Evolutionary conservation across 1,140 invertebrate genomes (phyloP), one percentile per base, ranked within the genome.

Genomic region (Drosophila biarmipes): DNA sequence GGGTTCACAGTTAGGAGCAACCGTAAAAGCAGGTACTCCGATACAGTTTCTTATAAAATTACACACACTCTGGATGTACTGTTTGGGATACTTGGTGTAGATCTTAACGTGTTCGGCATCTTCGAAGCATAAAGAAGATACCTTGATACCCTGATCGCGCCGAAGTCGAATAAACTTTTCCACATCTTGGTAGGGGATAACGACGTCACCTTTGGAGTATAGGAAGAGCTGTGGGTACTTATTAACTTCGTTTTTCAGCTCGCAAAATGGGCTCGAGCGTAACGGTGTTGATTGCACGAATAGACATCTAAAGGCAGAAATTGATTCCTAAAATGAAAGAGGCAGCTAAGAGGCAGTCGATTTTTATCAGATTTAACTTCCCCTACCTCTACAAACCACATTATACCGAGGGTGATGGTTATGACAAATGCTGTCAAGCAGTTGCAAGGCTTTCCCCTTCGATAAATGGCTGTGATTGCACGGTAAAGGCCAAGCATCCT

Each of bases 41-140:
- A 95, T 78, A 74, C 94, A 95, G 73, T 93, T 93, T 51, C 94
- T 93, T 2, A 95, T 92, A 76, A 95, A 95, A 46, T 91, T 93
- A 73, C 92, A 94, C 8, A 95, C 94, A 31, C 93, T 93, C 38
- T 94, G 93, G 2, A 94, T 92, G 84, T 96, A 96, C 37, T 93
- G 93, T 29, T 95, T 93, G 17, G 93, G 93, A 80, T 96, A 94
- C 27, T 93, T 92, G 21, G 92, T 92, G 71, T 94, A 94, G 78
- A 96, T 95, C 72, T 95, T 95, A 0, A 96, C 95, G 90, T 96
- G 96, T 21, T 94, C 93, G 5, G 95, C 95, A 77, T 95, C 93
- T 34, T 95, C 94, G 85, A 95, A 96, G 29, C 95, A 93, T 10
- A 95, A 92, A 11, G 93, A 91, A 11, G 93, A 93, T 0, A 96